These are phyloP conservation scores for Melanotaenia parkinsoni DNA, from an alignment of 2,797 vertebrate species.

Conservation along the genomic window DNA sequence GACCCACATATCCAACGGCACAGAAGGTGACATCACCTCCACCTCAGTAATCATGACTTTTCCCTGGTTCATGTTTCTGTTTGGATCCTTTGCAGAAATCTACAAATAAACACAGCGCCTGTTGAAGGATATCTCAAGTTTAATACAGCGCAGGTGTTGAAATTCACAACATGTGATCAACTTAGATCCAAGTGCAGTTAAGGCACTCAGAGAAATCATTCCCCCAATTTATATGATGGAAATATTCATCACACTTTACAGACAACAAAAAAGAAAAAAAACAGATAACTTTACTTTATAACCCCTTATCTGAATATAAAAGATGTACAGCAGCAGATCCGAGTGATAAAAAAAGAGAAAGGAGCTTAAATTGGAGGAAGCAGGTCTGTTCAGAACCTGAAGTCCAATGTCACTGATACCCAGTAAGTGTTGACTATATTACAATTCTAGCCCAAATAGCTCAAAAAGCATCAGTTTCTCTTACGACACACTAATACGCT, in stretches of 20 bases:
- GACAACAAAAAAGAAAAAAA: neutral
- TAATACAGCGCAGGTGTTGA: neutral
- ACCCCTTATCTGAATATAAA: too few species aligned
- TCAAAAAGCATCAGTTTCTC: neutral
- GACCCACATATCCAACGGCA: constrained; percentile 38
- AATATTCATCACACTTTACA: constrained; percentile 12
- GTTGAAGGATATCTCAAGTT: constrained; percentile 3
- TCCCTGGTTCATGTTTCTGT: neutral
- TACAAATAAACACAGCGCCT: neutral
- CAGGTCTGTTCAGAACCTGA: too few species aligned
- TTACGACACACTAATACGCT: neutral
- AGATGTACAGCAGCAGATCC: too few species aligned
- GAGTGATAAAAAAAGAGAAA: too few species aligned
- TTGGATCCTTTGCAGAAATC: constrained; percentile 16
- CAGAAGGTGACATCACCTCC: constrained; percentile 8
- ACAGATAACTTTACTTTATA: too few species aligned
- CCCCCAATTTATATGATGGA: neutral
- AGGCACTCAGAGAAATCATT: neutral
- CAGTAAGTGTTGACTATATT: neutral
- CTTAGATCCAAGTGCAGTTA: neutral
- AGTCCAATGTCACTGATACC: too few species aligned
- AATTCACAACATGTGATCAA: neutral
- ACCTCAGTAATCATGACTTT: neutral
- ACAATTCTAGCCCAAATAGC: too few species aligned
- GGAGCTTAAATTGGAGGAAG: too few species aligned